phyloP scores from a whole-genome alignment of 2,113 vertebrate genomes.

The Rana temporaria region DNA sequence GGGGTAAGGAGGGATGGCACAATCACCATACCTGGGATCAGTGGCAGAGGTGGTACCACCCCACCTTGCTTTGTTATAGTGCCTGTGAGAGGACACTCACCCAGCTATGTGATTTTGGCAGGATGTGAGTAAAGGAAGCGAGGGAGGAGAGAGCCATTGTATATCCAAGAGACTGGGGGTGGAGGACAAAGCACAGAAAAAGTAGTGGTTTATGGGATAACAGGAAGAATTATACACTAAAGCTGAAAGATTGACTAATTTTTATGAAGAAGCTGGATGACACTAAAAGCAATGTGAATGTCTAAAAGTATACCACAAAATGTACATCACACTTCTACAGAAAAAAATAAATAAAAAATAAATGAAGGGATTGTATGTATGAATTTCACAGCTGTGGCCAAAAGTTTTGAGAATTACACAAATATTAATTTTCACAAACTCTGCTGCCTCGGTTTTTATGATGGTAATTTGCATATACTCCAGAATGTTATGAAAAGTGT shows the following conservation, averaged over 20 bases:
- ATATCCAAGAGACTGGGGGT: conserved; percentile 29
- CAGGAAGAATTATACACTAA: neutral
- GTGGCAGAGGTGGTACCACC: neutral
- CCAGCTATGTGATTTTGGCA: conserved; percentile 7
- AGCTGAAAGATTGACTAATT: neutral
- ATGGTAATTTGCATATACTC: no score
- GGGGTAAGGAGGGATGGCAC: neutral
- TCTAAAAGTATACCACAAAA: no score
- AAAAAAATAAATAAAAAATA: no score
- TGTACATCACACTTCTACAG: no score
- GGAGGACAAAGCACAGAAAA: conserved; percentile 8
- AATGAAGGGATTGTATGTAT: no score
- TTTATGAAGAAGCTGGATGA: no score
- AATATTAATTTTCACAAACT: no score
- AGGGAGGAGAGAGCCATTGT: conserved; percentile 30
- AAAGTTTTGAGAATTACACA: no score
- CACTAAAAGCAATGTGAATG: no score
- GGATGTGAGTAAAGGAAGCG: conserved; percentile 30
- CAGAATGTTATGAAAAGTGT: no score
- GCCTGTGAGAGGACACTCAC: neutral
- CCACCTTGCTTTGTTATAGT: neutral
- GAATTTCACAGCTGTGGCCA: no score
- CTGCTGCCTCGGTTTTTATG: no score
- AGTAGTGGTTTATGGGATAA: neutral
- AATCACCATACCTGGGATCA: conserved; percentile 24